A percentile compares a stretch with the other conserved stretches of the same genome.
Evolutionary conservation across 2,113 vertebrate genomes (phyloP).

Genomic region (Castor canadensis): DNA sequence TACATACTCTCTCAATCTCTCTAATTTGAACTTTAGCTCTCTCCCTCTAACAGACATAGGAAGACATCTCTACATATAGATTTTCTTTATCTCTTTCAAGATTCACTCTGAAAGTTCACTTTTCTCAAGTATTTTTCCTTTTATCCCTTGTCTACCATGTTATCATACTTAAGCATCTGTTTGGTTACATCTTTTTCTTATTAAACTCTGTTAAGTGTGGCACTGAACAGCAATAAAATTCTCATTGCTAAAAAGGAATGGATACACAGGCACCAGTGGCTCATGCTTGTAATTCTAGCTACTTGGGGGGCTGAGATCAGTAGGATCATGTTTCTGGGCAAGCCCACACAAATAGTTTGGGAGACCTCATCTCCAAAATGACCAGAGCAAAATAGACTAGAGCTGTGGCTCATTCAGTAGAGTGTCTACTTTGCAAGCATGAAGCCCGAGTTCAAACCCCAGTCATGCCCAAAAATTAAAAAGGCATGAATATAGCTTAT

Average conservation of each 20-base stretch:
- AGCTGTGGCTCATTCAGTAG: no score
- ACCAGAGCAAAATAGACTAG: no score
- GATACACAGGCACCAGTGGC: no score
- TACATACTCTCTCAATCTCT: not conserved
- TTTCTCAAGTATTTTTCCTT: no score
- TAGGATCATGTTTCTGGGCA: no score
- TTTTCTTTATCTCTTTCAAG: not conserved
- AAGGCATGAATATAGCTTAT: not conserved
- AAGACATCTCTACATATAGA: not conserved
- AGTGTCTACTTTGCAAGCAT: no score
- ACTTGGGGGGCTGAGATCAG: no score
- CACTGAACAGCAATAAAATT: not conserved
- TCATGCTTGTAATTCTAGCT: no score
- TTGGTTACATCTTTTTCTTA: not conserved
- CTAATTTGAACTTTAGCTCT: not conserved
- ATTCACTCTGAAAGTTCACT: not conserved
- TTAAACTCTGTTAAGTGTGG: not conserved
- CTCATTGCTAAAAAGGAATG: not conserved
- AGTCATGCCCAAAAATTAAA: no score
- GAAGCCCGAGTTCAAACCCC: no score
- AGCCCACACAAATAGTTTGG: no score
- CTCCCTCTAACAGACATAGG: not conserved
- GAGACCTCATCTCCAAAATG: no score
- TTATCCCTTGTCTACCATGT: not conserved
- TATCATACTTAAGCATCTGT: not conserved